Evolutionary conservation across 2,888 invertebrate species (phyloP).

Genomic region (Mythimna albipuncta): DNA sequence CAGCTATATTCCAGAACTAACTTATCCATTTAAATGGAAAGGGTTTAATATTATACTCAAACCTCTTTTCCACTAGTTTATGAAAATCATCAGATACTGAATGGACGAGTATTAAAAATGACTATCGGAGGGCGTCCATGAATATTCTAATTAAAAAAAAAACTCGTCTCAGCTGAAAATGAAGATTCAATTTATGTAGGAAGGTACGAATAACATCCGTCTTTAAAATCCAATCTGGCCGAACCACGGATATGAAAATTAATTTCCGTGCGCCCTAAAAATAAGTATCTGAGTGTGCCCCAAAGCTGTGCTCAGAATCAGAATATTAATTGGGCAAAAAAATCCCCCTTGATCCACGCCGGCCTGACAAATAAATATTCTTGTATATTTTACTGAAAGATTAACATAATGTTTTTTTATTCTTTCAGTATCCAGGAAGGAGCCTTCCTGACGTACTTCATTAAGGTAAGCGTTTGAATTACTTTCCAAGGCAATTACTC

Average conservation of each 20-base stretch:
- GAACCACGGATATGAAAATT: conserved; percentile 69
- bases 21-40: not conserved
- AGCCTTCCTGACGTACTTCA: conserved; percentile 54
- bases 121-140: not conserved
- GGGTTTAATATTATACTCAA: not conserved
- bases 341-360: conserved; percentile 52
- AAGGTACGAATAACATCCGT: conserved; percentile 31
- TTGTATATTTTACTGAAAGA: conserved; percentile 44
- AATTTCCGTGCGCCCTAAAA: conserved; percentile 68
- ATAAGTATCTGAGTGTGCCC: conserved; percentile 47
- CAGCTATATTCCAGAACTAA: not conserved
- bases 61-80: not conserved
- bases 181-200: conserved; percentile 40
- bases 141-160: conserved; percentile 6
- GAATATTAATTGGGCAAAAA: conserved; percentile 62
- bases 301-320: conserved; percentile 48
- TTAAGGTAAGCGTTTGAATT: conserved; percentile 59
- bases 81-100: not conserved
- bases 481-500: conserved; percentile 31
- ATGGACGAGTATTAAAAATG: not conserved
- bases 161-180: conserved; percentile 27
- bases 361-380: conserved; percentile 50
- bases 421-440: conserved; percentile 55
- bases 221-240: conserved; percentile 55
- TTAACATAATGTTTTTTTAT: conserved; percentile 49